phyloP scores from a whole-genome alignment of 2,797 vertebrate genomes.

The Macropus fuliginosus region DNA sequence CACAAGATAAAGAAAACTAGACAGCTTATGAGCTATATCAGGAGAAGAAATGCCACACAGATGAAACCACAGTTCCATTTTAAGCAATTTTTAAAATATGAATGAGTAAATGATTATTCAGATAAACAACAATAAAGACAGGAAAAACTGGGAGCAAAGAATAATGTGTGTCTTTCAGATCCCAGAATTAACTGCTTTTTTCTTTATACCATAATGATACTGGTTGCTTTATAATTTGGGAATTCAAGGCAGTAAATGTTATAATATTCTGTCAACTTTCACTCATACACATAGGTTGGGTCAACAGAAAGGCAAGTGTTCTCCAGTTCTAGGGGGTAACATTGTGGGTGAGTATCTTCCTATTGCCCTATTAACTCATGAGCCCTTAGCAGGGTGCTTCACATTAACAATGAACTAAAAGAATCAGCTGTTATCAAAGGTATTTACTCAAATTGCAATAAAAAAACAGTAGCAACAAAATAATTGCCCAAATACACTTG shows the following conservation, averaged over 20 bases:
- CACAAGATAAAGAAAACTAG: background rate
- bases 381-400: background rate
- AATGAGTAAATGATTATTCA: background rate
- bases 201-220: background rate
- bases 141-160: background rate
- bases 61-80: background rate
- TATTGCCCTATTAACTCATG: background rate
- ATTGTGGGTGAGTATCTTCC: background rate
- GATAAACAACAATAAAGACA: background rate
- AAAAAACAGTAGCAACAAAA: background rate
- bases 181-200: background rate
- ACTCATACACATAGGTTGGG: background rate
- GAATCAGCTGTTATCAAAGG: background rate
- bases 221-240: background rate
- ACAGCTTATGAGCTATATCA: background rate
- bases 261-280: background rate
- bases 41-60: background rate
- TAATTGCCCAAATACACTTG: background rate
- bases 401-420: background rate
- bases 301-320: background rate
- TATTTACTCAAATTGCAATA: background rate
- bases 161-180: background rate
- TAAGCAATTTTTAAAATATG: background rate
- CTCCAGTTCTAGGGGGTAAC: background rate
- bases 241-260: background rate